These are phyloP conservation scores for Oophaga pumilio DNA, from an alignment of 2,113 vertebrate genomes.

Conservation along the genomic window DNA sequence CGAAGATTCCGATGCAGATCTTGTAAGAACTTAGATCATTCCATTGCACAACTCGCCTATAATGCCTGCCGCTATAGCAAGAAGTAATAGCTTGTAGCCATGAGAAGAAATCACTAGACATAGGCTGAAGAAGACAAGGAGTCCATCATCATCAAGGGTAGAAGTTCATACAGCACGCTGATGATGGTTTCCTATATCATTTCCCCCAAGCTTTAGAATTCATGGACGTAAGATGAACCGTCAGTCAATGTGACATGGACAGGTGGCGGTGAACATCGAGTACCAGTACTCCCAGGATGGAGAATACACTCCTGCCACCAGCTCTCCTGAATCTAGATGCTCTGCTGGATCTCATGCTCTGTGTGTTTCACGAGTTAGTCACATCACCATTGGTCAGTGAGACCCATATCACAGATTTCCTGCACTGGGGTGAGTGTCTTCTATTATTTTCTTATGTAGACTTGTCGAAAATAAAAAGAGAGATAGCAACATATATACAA, in stretches of 20 bases:
- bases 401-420: conserved; percentile 78
- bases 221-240: conserved; percentile 54
- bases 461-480: neutral
- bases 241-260: conserved; percentile 63
- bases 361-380: conserved; percentile 81
- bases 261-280: conserved; percentile 54
- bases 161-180: neutral
- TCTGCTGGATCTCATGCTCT: conserved; percentile 82
- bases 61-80: neutral
- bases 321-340: conserved; percentile 77
- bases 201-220: neutral
- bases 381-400: conserved; percentile 73
- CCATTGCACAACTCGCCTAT: neutral
- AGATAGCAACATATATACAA: neutral
- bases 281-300: conserved; percentile 55
- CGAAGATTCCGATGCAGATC: conserved; percentile 1
- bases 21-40: neutral
- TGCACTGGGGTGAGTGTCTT: conserved; percentile 82
- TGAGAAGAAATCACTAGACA: neutral
- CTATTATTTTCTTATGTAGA: neutral
- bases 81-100: neutral
- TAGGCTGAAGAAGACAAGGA: neutral
- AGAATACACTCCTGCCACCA: conserved; percentile 61
- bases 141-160: neutral
- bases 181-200: conserved; percentile 1